These are phyloP conservation scores for Tanypteryx hageni DNA, from an alignment of 2,888 invertebrate genomes.

Conservation along the genomic window DNA sequence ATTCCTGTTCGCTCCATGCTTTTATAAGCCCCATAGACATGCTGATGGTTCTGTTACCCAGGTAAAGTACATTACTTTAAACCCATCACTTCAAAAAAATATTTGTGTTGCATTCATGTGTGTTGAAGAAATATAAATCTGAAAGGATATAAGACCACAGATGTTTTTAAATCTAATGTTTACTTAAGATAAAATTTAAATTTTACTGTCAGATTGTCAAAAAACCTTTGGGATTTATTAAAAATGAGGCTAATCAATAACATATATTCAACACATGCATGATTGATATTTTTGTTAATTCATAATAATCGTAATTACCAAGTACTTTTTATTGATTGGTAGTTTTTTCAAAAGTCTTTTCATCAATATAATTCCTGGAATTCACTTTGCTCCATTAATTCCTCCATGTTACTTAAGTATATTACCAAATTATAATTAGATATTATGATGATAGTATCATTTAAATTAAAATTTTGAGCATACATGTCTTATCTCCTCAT, in stretches of 20 bases:
- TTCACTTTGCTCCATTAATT: neutral
- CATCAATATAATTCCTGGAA: conserved; percentile 35
- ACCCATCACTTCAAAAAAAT: conserved; percentile 43
- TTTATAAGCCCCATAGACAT: conserved; percentile 89
- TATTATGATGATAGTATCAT: neutral
- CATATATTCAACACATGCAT: conserved; percentile 28
- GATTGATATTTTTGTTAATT: neutral
- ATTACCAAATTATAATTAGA: conserved; percentile 13
- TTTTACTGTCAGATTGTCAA: neutral
- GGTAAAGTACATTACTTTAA: conserved; percentile 82
- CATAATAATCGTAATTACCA: neutral
- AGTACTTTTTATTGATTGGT: conserved; percentile 1
- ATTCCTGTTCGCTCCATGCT: conserved; percentile 74
- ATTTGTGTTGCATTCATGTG: neutral
- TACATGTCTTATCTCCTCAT: conserved; percentile 14
- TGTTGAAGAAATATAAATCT: conserved; percentile 26
- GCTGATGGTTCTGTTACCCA: conserved; percentile 95
- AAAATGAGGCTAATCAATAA: conserved; percentile 17
- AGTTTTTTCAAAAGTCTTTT: neutral
- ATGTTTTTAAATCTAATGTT: neutral
- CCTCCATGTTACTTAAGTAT: conserved; percentile 28
- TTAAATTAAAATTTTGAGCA: neutral
- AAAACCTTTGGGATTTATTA: neutral
- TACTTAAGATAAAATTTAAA: neutral
- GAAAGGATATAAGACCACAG: neutral